phyloP scores from a whole-genome alignment of 2,888 invertebrate genomes.

The Yponomeuta cagnagella region DNA sequence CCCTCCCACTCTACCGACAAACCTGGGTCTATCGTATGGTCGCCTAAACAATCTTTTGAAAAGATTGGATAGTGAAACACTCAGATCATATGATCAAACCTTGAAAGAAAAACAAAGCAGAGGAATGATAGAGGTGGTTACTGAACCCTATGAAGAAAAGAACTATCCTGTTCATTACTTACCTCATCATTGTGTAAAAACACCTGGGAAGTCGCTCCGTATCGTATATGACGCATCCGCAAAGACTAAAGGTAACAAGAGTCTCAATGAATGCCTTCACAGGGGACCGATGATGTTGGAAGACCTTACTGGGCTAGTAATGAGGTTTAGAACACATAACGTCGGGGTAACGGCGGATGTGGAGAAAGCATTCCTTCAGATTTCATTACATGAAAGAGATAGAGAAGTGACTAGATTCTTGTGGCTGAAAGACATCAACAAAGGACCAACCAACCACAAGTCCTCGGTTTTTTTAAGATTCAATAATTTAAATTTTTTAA shows the following conservation, averaged over 20 bases:
- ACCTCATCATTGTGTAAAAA: neutral
- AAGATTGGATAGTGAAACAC: no score
- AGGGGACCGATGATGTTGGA: conserved; percentile 26
- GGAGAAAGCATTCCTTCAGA: conserved; percentile 28
- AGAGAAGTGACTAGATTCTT: conserved; percentile 25
- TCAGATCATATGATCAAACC: no score
- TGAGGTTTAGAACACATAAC: conserved; percentile 24
- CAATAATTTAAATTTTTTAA: no score
- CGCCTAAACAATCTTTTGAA: no score
- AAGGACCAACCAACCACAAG: no score
- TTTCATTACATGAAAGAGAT: conserved; percentile 23
- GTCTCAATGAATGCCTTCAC: conserved; percentile 28
- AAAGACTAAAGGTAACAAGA: conserved; percentile 18
- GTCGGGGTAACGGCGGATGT: conserved; percentile 27
- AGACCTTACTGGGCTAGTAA: conserved; percentile 25
- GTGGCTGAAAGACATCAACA: neutral
- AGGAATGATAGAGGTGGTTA: no score
- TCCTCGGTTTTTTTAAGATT: no score
- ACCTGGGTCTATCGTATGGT: no score
- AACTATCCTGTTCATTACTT: neutral
- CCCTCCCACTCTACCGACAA: no score
- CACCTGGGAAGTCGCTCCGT: neutral
- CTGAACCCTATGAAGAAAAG: no score
- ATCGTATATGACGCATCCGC: conserved; percentile 25
- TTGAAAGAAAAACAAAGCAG: no score